phyloP scores from a whole-genome alignment of 2,888 invertebrate genomes.

The Mimumesa dahlbomi region DNA sequence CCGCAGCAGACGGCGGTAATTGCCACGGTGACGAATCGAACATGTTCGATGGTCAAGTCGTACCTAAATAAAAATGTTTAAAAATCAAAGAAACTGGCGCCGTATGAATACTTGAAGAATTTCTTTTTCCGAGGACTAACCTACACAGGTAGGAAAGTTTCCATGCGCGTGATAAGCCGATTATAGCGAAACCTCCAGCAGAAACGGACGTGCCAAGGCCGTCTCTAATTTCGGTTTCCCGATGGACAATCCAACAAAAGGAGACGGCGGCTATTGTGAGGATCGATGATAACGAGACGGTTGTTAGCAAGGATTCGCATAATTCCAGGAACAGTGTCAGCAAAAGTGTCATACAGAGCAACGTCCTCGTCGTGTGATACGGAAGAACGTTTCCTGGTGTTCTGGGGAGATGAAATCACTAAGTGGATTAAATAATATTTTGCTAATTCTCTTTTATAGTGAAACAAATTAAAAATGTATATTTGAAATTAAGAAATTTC shows the following conservation, averaged over 20 bases:
- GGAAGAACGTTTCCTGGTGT: constrained; percentile 54
- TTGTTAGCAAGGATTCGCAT: constrained; percentile 63
- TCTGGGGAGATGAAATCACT: background rate
- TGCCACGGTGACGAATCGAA: constrained; percentile 66
- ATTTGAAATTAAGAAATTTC: too few relatives aligned
- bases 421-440: too few relatives aligned
- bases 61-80: constrained; percentile 61
- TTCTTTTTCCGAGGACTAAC: constrained; percentile 43
- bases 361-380: constrained; percentile 62
- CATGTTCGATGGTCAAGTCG: constrained; percentile 61
- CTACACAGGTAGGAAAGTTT: constrained; percentile 63
- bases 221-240: constrained; percentile 65
- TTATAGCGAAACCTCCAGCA: constrained; percentile 62
- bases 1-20: constrained; percentile 65
- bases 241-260: constrained; percentile 72
- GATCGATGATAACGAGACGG: constrained; percentile 60
- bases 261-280: constrained; percentile 64
- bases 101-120: too few relatives aligned
- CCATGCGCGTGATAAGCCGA: constrained; percentile 64
- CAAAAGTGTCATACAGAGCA: constrained; percentile 60
- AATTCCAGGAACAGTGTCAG: constrained; percentile 64
- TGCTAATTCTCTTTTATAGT: background rate
- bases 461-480: too few relatives aligned
- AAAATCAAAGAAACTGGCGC: too few relatives aligned
- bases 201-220: constrained; percentile 58